phyloP scores from a whole-genome alignment of 2,888 invertebrate genomes.

The Steinernema scapterisci region DNA sequence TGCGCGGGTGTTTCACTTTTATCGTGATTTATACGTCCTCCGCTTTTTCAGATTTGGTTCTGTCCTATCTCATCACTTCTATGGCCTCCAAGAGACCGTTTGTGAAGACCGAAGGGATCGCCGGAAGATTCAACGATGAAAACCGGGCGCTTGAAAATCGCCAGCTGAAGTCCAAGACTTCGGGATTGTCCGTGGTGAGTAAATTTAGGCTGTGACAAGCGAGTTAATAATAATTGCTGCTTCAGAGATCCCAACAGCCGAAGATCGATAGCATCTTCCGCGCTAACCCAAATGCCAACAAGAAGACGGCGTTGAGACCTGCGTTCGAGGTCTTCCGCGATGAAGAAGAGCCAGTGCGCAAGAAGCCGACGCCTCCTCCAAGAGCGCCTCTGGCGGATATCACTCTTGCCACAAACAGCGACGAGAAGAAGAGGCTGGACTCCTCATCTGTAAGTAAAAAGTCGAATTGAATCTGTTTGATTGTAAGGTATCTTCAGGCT shows the following conservation, averaged over 20 bases:
- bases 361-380: neutral
- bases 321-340: constrained; percentile 15
- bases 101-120: neutral
- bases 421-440: neutral
- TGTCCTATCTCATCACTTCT: neutral
- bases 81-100: constrained; percentile 23
- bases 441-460: no score
- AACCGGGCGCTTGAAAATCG: neutral
- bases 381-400: constrained; percentile 10
- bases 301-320: neutral
- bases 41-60: constrained; percentile 17
- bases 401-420: constrained; percentile 32
- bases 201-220: neutral
- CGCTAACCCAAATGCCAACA: neutral
- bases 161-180: neutral
- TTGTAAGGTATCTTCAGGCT: no score
- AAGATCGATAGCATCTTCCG: neutral
- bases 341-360: neutral
- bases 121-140: neutral
- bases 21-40: neutral
- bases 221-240: neutral
- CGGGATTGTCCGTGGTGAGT: neutral
- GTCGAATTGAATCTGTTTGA: no score
- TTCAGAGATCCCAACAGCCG: constrained; percentile 11
- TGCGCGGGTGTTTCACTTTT: neutral